Base-by-base conservation (phyloP, 2,113 vertebrate genomes). In the Theristicus caerulescens region DNA sequence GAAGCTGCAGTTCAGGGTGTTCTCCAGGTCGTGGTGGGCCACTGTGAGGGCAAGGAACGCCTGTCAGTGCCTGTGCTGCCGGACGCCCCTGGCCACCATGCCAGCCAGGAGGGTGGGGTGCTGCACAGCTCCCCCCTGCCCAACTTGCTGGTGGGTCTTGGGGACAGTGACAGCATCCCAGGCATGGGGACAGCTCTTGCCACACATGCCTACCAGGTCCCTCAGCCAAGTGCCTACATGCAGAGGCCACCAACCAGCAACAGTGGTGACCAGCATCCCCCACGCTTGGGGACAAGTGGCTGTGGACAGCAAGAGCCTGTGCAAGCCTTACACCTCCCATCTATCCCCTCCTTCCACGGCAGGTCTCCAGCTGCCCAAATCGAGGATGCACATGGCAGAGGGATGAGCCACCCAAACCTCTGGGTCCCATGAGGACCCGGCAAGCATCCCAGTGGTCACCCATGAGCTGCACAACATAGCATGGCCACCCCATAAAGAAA, bases 1-100 rank as follows among this genome's bases (percentile, higher is more conserved):
- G 97, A 99, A 99, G 97, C 99, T 99, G 98, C 99, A 99, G 98
- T 99, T 99, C 96, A 99, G 98, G 74, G 99, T 99, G 97, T 99
- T 99, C 94, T 99, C 99, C 76, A 99, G 98, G 97, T 99, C 99
- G 6, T 99, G 99, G 87, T 99, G 99, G 84, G 99, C 99, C 97
- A 99, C 99, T 99, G 97, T 16, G 51, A 97, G 52, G 42, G 65
- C 64, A 92, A 73, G 74, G 36, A 97, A 80, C 24, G 7, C 20
- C 52, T 42, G 59, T 94, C 78, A 96, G 54, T n/a, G 57, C 21
- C 73, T 7, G 1, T 52, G 42, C 52, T 26, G 24, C 58, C 0
- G 1, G 42, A 14, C 2, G 26, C 42, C 17, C 9, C 12, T 3
- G 2, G 10, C 7, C 34, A n/a, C 0, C 0, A 24, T 2, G 6